These are phyloP conservation scores for Phymorhynchus buccinoides DNA, from an alignment of 1,140 invertebrate genomes.

Conservation along the genomic window DNA sequence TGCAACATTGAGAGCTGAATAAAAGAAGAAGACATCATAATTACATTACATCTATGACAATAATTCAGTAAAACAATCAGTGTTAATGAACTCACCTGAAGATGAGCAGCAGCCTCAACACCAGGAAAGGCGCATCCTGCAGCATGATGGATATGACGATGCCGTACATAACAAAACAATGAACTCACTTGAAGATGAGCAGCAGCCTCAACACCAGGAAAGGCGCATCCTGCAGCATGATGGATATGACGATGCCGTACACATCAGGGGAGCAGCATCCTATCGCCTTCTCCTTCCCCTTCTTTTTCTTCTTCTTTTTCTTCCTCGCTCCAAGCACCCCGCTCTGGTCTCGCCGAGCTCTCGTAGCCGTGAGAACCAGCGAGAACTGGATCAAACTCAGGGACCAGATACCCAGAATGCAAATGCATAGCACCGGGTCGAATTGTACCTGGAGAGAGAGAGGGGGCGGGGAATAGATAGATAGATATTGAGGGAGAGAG, in stretches of 20 bases:
- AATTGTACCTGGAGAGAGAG: background rate
- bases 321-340: constrained; percentile 49
- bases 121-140: constrained; percentile 70
- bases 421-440: constrained; percentile 58
- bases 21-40: no score
- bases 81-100: constrained; percentile 78
- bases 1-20: no score
- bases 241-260: constrained; percentile 67
- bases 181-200: constrained; percentile 81
- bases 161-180: constrained; percentile 59
- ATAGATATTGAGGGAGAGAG: no score
- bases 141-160: constrained; percentile 67
- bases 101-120: constrained; percentile 79
- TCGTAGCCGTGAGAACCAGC: constrained; percentile 89
- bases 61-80: no score
- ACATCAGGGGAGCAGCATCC: constrained; percentile 66
- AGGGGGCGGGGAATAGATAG: no score
- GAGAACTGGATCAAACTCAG: constrained; percentile 93
- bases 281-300: constrained; percentile 32
- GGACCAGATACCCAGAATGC: constrained; percentile 76
- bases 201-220: constrained; percentile 72
- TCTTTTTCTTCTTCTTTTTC: background rate
- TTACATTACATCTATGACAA: no score
- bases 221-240: constrained; percentile 69
- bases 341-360: constrained; percentile 79